Conservation (phyloP, 2,113 vertebrate genomes). For the Cichladusa arquata region DNA sequence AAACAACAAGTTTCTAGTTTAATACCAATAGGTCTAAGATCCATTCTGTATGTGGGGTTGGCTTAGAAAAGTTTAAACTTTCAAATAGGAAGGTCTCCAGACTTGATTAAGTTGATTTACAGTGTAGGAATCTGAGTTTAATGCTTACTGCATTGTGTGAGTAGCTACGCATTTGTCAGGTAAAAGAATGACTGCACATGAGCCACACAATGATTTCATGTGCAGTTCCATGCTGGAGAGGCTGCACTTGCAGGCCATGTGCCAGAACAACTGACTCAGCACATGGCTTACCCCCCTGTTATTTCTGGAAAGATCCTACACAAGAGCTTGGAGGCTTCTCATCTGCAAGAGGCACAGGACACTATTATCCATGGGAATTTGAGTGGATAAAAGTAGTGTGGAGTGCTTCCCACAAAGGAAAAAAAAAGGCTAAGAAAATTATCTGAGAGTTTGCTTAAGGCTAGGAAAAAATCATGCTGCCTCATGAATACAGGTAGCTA, state of each 20-base stretch:
- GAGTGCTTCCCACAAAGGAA: background rate
- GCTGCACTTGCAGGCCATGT: accelerated
- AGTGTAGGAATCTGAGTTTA: background rate
- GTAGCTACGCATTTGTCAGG: background rate
- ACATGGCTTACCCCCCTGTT: background rate
- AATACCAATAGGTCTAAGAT: background rate
- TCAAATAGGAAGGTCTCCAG: background rate
- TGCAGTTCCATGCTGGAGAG: background rate
- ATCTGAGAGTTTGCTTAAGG: background rate
- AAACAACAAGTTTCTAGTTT: background rate
- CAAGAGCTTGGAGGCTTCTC: background rate
- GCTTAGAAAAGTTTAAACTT: background rate
- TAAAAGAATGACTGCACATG: background rate
- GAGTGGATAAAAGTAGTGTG: background rate
- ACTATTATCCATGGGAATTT: background rate
- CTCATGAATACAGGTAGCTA: background rate
- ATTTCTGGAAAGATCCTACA: background rate
- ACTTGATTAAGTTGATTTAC: background rate
- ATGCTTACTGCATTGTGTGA: background rate
- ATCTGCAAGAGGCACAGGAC: background rate
- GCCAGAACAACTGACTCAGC: background rate
- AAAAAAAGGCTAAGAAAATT: background rate
- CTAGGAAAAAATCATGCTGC: background rate
- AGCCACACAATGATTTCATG: background rate
- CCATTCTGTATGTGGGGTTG: background rate